Evolutionary conservation across 2,797 vertebrate genomes (phyloP).

Genomic region (Helostoma temminkii): DNA sequence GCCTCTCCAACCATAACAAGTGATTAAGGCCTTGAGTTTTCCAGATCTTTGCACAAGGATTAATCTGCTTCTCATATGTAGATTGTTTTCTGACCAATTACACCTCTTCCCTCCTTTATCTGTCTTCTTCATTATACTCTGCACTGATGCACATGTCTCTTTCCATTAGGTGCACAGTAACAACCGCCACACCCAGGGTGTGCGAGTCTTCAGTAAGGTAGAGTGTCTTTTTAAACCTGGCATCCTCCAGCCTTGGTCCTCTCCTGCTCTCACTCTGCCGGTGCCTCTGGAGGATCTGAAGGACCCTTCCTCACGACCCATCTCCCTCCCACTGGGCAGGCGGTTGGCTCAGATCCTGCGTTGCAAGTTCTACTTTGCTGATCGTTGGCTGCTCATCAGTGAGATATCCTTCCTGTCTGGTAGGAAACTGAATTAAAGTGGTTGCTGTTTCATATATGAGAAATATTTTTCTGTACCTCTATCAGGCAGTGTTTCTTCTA

Average conservation of each 20-base stretch:
- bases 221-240: conserved; percentile 89
- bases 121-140: conserved; percentile 4
- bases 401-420: conserved; percentile 92
- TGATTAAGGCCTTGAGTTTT: conserved; percentile 28
- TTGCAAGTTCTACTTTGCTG: conserved; percentile 91
- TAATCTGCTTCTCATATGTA: conserved; percentile 23
- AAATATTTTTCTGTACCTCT: background rate
- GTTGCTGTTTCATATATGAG: conserved; percentile 11
- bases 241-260: conserved; percentile 87
- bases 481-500: conserved; percentile 2
- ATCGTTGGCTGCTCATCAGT: conserved; percentile 93
- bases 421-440: conserved; percentile 59
- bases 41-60: conserved; percentile 18
- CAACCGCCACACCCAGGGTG: conserved; percentile 90
- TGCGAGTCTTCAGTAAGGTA: conserved; percentile 89
- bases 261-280: conserved; percentile 75
- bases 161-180: conserved; percentile 91
- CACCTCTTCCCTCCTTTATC: background rate
- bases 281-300: conserved; percentile 86
- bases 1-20: conserved; percentile 33
- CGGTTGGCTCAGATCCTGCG: conserved; percentile 86
- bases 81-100: conserved; percentile 9
- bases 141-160: background rate
- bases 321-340: conserved; percentile 86
- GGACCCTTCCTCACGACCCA: conserved; percentile 89